Conservation (phyloP, 53 echinoderm and acorn worm species). For the Crossaster papposus region DNA sequence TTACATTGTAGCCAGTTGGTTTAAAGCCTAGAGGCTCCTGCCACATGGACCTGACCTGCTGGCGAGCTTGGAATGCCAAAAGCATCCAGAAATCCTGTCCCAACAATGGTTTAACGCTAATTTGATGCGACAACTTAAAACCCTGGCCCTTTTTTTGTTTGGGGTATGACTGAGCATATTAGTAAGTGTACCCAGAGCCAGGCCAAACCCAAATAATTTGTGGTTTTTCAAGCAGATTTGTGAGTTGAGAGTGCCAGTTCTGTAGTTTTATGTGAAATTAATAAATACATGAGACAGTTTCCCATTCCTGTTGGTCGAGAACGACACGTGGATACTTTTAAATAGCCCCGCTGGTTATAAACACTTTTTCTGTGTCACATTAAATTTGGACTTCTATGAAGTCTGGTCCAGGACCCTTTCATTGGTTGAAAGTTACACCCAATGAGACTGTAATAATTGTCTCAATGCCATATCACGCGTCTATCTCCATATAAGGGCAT, state of each 20-base stretch:
- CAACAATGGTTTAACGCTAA: conserved; percentile 54
- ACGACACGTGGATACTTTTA: too few species aligned
- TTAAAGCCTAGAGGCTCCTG: conserved; percentile 6
- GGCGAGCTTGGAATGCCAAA: conserved; percentile 46
- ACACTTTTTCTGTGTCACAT: too few species aligned
- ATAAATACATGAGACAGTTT: too few species aligned
- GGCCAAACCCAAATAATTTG: neutral
- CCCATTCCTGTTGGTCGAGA: too few species aligned
- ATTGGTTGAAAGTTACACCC: too few species aligned
- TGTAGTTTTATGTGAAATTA: too few species aligned
- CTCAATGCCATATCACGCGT: too few species aligned
- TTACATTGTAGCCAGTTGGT: conserved; percentile 43
- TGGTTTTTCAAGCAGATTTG: neutral
- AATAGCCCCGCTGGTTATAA: too few species aligned
- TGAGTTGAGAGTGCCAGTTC: neutral
- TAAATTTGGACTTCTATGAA: too few species aligned
- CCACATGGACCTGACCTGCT: conserved; percentile 6
- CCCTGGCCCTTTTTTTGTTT: neutral
- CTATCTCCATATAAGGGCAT: too few species aligned
- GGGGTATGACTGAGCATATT: conserved; percentile 25
- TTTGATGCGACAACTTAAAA: conserved; percentile 58
- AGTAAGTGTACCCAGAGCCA: conserved; percentile 35
- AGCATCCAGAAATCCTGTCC: neutral
- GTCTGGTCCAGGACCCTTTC: too few species aligned
- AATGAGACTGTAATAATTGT: too few species aligned